Evolutionary conservation across 1,140 invertebrate species (phyloP), one percentile per base, ranked within the genome.

Genomic region (Dufourea novaeangliae): DNA sequence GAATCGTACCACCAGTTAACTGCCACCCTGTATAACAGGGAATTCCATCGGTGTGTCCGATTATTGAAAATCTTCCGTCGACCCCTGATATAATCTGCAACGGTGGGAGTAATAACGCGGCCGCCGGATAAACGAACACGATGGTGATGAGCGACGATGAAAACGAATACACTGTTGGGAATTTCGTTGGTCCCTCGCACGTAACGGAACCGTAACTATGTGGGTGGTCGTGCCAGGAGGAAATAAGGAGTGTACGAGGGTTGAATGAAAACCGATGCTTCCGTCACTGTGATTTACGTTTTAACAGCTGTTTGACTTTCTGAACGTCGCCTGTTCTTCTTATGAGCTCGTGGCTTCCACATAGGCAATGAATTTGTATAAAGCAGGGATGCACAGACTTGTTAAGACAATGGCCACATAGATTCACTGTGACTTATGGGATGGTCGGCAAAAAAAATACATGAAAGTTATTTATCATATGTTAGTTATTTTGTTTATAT

Each of bases 21-120:
- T n/a, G n/a, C n/a, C 12, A 20, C 41, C 14, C 14, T 46, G 41
- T n/a, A n/a, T 50, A 50, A 50, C 3, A n/a, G n/a, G n/a, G n/a
- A 50, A 50, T 50, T 50, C n/a, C 46, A 50, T 17, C 46, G 20
- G 46, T n/a, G 46, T n/a, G 20, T n/a, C 20, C 46, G 20, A 50
- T n/a, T 50, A 50, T 50, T 50, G 46, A 50, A 50, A 50, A 50
- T 50, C 46, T 50, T 50, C 46, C 46, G 46, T n/a, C 8, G 46
- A 50, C 46, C 46, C n/a, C 46, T 50, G 46, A 50, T 50, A 50
- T 50, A n/a, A 50, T 50, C 46, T n/a, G 46, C n/a, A n/a, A n/a
- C n/a, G 46, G n/a, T n/a, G 46, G 46, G 20, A 50, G 46, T 50
- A 50, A 50, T 50, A 50, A 50, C 46, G 46, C 20, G 46, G 8